Percentiles rank a stretch among this genome's conserved stretches.
phyloP scores from a whole-genome alignment of 2,888 invertebrate species.

The Chouioia cunea region DNA sequence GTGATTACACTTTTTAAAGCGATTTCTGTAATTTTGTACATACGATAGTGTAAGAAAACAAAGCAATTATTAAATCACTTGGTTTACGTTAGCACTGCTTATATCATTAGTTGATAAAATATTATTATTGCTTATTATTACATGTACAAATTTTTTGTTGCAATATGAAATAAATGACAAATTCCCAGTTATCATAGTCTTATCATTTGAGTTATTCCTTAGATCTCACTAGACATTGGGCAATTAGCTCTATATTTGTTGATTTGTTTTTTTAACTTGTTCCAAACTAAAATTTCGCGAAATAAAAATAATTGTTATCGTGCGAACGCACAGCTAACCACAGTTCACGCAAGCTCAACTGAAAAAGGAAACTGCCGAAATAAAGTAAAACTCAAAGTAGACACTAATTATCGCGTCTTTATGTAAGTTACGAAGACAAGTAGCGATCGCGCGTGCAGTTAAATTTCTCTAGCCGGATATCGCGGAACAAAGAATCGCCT shows the following conservation, averaged over 20 bases:
- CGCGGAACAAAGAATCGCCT: conserved; percentile 26
- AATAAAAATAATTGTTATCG: no score
- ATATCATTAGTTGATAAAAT: no score
- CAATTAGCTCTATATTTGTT: background rate
- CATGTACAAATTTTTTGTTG: conserved; percentile 68
- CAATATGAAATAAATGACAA: conserved; percentile 67
- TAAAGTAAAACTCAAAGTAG: background rate
- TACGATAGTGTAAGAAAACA: conserved; percentile 30
- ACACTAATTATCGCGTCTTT: conserved; percentile 1
- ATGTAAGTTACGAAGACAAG: background rate
- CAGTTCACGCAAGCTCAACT: background rate
- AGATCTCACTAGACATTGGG: no score
- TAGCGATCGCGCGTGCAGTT: background rate
- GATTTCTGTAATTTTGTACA: conserved; percentile 41
- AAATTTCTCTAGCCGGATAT: conserved; percentile 29
- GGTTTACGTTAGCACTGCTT: background rate
- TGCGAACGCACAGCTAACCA: no score
- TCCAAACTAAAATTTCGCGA: no score
- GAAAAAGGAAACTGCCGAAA: conserved; percentile 10
- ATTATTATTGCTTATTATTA: conserved; percentile 44
- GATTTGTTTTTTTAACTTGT: background rate
- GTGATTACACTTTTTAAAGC: conserved; percentile 12
- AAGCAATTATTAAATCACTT: no score
- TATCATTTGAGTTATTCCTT: conserved; percentile 3
- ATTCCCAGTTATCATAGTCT: conserved; percentile 46